Percentiles rank a stretch among this genome's conserved stretches.
Evolutionary conservation across 2,113 vertebrate genomes (phyloP).

Genomic region (Sciurus niger): DNA sequence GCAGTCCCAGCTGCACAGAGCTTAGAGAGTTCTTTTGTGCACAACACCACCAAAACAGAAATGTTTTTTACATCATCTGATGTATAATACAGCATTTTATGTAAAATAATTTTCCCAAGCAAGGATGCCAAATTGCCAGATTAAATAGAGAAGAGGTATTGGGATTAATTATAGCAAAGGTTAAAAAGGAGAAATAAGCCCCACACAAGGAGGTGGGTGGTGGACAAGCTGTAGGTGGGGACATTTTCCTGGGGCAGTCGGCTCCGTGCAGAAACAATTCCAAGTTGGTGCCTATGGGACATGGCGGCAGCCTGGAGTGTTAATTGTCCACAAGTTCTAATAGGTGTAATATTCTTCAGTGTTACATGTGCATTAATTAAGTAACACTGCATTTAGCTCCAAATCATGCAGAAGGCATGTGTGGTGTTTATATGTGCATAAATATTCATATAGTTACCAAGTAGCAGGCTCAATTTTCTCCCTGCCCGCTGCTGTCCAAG

Average conservation of each 20-base stretch:
- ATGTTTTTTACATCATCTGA: neutral
- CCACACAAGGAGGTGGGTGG: neutral
- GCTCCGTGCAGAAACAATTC: neutral
- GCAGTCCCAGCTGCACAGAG: neutral
- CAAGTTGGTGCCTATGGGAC: slow-evolving; percentile 35
- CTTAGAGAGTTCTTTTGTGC: neutral
- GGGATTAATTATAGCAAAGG: neutral
- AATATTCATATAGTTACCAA: slow-evolving; percentile 92
- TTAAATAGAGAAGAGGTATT: neutral
- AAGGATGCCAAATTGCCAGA: neutral
- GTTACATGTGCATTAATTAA: slow-evolving; percentile 93
- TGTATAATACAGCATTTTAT: neutral
- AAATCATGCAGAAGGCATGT: slow-evolving; percentile 93
- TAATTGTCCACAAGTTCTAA: slow-evolving; percentile 90
- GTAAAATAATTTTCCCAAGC: neutral
- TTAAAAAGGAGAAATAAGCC: neutral
- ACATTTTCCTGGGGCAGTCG: neutral
- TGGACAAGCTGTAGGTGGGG: neutral
- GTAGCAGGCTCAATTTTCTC: slow-evolving; percentile 38
- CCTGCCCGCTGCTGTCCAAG: neutral
- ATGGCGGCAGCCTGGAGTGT: neutral
- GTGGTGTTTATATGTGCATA: slow-evolving; percentile 92
- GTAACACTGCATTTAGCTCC: slow-evolving; percentile 95
- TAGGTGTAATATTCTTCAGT: slow-evolving; percentile 91
- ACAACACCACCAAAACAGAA: neutral